Percentiles rank a stretch among this genome's conserved stretches.
phyloP scores from a whole-genome alignment of 2,888 invertebrate genomes.

The Poecilus cupreus region DNA sequence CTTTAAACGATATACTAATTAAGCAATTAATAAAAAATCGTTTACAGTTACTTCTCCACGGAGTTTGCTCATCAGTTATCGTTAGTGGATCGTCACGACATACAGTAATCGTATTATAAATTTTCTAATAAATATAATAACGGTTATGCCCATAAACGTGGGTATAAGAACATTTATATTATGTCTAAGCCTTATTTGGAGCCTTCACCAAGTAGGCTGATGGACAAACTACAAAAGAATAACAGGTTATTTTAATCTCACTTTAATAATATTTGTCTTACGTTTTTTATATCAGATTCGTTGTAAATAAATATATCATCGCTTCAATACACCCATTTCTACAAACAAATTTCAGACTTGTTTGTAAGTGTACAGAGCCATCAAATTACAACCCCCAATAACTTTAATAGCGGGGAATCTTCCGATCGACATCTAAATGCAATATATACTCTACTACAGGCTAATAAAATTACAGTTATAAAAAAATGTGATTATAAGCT shows the following conservation, averaged over 20 bases:
- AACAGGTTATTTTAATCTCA: neutral
- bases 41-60: slow-evolving; percentile 5
- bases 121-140: slow-evolving; percentile 51
- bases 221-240: neutral
- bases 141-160: slow-evolving; percentile 12
- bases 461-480: too few relatives aligned
- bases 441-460: too few relatives aligned
- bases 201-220: neutral
- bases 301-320: too few relatives aligned
- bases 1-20: slow-evolving; percentile 29
- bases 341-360: too few relatives aligned
- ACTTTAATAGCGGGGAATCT: too few relatives aligned
- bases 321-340: too few relatives aligned
- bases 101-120: slow-evolving; percentile 36
- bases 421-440: too few relatives aligned
- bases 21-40: slow-evolving; percentile 42
- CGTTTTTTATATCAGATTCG: too few relatives aligned
- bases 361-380: too few relatives aligned
- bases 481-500: too few relatives aligned
- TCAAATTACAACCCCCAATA: too few relatives aligned
- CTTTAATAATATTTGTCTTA: neutral
- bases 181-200: slow-evolving; percentile 15
- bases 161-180: neutral
- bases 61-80: slow-evolving; percentile 20
- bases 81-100: slow-evolving; percentile 39